These are phyloP conservation scores for Trichosurus vulpecula DNA, from an alignment of 2,797 vertebrate species.

Conservation along the genomic window DNA sequence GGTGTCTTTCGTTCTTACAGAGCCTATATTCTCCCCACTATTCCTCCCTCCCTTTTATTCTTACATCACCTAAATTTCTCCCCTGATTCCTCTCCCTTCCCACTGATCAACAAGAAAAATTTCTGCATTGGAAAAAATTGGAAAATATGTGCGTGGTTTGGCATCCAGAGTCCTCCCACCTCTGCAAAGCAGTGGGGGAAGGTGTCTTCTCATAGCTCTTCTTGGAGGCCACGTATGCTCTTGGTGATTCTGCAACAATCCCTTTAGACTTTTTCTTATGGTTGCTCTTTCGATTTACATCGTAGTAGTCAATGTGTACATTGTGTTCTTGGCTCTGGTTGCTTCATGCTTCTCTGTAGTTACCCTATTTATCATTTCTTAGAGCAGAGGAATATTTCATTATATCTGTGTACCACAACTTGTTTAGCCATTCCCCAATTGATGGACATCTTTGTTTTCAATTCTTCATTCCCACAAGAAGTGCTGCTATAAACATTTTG, in stretches of 20 bases:
- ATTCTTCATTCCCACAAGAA: neutral
- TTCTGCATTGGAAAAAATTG: neutral
- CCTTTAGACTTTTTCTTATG: neutral
- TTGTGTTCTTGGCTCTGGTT: neutral
- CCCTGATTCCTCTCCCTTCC: neutral
- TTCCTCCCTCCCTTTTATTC: neutral
- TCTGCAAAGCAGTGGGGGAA: neutral
- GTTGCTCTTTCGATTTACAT: neutral
- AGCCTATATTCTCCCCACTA: neutral
- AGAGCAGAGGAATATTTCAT: neutral
- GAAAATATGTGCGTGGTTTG: neutral
- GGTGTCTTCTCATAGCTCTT: neutral
- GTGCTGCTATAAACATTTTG: neutral
- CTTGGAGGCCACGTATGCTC: neutral
- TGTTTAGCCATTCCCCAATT: neutral
- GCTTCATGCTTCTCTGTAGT: neutral
- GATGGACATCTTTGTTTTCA: neutral
- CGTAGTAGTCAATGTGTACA: neutral
- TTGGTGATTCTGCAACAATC: neutral
- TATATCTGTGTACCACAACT: neutral
- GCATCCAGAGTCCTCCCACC: neutral
- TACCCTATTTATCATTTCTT: neutral
- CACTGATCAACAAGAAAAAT: neutral
- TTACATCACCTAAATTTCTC: neutral
- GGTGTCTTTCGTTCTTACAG: neutral